A percentile compares a stretch with the other conserved stretches of the same genome.
phyloP scores from a whole-genome alignment of 2,888 invertebrate species.

The Tenthredo distinguenda region DNA sequence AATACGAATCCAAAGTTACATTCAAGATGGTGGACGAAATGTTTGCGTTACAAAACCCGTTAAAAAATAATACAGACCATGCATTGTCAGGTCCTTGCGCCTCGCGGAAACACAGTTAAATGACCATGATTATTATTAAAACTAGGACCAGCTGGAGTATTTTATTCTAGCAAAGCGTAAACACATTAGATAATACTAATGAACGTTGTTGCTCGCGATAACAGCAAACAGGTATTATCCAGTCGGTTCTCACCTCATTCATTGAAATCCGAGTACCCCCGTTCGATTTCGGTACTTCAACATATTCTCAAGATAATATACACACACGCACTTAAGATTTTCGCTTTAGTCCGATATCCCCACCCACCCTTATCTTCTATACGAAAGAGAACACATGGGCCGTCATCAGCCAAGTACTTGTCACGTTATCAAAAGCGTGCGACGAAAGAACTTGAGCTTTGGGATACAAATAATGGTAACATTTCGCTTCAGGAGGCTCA shows the following conservation, averaged over 20 bases:
- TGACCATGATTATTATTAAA: neutral
- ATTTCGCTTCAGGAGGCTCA: no score
- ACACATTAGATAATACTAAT: neutral
- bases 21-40: no score
- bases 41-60: neutral
- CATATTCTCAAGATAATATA: neutral
- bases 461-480: constrained; percentile 12
- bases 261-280: neutral
- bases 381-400: neutral
- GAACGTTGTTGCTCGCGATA: neutral
- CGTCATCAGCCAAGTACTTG: neutral
- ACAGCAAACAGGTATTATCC: neutral
- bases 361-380: neutral
- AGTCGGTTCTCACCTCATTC: neutral
- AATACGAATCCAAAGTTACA: no score
- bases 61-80: neutral
- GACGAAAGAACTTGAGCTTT: neutral
- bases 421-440: neutral
- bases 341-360: neutral
- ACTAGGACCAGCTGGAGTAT: neutral
- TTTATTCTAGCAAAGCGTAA: neutral
- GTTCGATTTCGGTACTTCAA: neutral
- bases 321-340: no score
- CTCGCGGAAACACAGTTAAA: neutral
- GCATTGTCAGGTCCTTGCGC: neutral